Conservation (phyloP, 1,140 invertebrate genomes). For the Drosophila kepulauana region DNA sequence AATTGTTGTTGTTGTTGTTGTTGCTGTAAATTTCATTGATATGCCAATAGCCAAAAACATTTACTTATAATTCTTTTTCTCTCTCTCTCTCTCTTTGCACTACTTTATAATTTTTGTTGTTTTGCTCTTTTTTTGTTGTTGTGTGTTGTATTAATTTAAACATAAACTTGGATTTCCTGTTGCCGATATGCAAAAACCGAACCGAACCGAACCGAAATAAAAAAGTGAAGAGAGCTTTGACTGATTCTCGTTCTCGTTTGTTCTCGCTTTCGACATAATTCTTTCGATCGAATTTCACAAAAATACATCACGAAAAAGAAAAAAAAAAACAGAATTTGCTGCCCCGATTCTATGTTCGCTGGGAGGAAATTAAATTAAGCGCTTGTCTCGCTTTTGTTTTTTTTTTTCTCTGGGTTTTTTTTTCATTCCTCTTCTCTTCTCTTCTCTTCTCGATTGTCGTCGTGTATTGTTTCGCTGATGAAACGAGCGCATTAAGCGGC, state of each 20-base stretch:
- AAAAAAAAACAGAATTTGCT: conserved; percentile 56
- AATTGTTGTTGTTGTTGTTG: conserved; percentile 24
- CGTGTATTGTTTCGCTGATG: conserved; percentile 43
- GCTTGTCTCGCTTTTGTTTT: conserved; percentile 55
- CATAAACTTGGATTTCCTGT: conserved; percentile 84
- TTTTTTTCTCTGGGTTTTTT: conserved; percentile 3
- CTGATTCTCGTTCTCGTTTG: conserved; percentile 54
- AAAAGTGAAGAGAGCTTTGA: conserved; percentile 38
- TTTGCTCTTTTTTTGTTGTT: conserved; percentile 26
- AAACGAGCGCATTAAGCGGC: conserved; percentile 39
- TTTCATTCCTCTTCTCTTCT: neutral
- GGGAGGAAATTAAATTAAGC: conserved; percentile 82
- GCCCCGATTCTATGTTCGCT: conserved; percentile 30
- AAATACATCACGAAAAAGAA: neutral
- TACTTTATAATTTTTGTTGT: conserved; percentile 17
- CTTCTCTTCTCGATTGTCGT: neutral
- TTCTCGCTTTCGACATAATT: conserved; percentile 57
- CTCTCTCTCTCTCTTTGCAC: neutral
- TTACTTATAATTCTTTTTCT: conserved; percentile 20
- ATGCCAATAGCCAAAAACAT: conserved; percentile 47
- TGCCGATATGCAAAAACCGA: conserved; percentile 75
- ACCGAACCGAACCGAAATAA: too few species aligned
- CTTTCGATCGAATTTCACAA: conserved; percentile 80
- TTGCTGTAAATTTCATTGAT: conserved; percentile 66
- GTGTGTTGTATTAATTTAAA: conserved; percentile 77